phyloP scores from a whole-genome alignment of 2,113 vertebrate species.

The Brachypteracias leptosomus region DNA sequence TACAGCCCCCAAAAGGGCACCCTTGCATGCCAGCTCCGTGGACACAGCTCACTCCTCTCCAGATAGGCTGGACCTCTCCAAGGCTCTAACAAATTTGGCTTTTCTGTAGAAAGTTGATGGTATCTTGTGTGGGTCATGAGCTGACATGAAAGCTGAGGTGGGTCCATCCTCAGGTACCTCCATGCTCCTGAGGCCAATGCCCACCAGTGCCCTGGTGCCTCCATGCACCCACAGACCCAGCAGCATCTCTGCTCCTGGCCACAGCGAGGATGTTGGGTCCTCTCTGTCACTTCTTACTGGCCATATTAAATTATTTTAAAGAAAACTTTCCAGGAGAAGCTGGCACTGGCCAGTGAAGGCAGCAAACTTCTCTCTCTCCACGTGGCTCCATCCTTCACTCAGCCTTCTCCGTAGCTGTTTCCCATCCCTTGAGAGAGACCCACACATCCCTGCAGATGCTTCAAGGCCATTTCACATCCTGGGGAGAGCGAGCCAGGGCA shows the following conservation, averaged over 20 bases:
- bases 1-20: background rate
- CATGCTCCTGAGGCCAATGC: background rate
- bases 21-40: background rate
- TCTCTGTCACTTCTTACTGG: background rate
- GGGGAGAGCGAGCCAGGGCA: background rate
- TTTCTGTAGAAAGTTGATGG: background rate
- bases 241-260: background rate
- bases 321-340: background rate
- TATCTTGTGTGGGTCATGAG: background rate
- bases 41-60: background rate
- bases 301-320: background rate
- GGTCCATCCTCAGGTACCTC: background rate
- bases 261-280: accelerated
- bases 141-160: background rate
- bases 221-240: background rate
- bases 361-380: background rate
- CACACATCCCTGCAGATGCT: accelerated
- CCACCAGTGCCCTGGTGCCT: background rate
- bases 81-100: background rate
- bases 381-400: accelerated
- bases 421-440: background rate
- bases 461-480: background rate
- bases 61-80: background rate
- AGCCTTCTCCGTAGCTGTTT: background rate
- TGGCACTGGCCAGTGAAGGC: background rate